Evolutionary conservation across 2,888 invertebrate genomes (phyloP), one percentile per base, ranked within the genome.

Genomic region (Torymus aiolomorphi): DNA sequence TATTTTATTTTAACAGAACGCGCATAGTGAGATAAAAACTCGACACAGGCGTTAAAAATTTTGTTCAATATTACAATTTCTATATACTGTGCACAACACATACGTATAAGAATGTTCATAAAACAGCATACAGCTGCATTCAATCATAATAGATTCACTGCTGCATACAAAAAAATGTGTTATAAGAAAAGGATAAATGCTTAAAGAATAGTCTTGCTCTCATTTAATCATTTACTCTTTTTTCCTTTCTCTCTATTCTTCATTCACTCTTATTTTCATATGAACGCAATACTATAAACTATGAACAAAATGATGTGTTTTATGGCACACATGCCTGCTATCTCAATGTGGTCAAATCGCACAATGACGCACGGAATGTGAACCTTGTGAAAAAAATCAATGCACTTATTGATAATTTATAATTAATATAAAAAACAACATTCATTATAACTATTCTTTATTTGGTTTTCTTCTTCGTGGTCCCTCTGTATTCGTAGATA

Each of bases 381-480:
- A 78, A 78, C 59, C 24, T 76, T 59, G 67, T 78, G 74, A 78
- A 76, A 81, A 71, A 81, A 78, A 80, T 77, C 65, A 74, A 78
- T 81, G 81, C 76, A 70, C 75, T 76, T 56, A 63, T 78, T 63
- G 59, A 80, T 67, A 71, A 81, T 70, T 63, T 76, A 69, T 71
- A 67, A 76, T 65, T 71, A 59, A 73, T 54, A 80, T 76, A 78
- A 71, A 80, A 81, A 81, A 78, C 63, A 81, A 76, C 54, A 72
- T 59, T 63, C 72, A 70, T 69, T 80, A 59, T 24, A 81, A 83
- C 83, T 86, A 87, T 86, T 89, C 88, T 86, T 88, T 90, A 82
- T 89, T 89, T 86, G 87, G 88, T 87, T 89, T 90, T 87, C 90
- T 89, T 86, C 89, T 89, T 82, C 90, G 87, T 82, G 90, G 88